A percentile compares a stretch with the other conserved stretches of the same genome.
Evolutionary conservation across 2,797 vertebrate species (phyloP).

Genomic region (Sorex maritimensis): DNA sequence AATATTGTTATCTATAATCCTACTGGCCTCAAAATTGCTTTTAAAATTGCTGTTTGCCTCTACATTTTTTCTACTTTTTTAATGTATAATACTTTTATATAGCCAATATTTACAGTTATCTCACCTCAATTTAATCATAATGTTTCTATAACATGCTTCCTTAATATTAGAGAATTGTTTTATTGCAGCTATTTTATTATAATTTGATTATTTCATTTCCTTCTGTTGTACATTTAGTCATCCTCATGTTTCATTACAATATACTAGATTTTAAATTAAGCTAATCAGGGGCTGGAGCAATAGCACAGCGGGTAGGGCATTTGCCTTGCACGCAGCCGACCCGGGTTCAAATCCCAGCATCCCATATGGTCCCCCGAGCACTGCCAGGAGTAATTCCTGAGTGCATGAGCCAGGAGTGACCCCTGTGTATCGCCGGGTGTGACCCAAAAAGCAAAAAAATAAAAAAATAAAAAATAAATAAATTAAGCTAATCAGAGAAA

Average conservation of each 20-base stretch:
- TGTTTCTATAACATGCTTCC: not conserved
- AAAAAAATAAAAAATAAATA: too few species aligned
- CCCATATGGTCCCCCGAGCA: too few species aligned
- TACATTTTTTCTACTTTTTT: not conserved
- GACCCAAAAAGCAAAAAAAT: too few species aligned
- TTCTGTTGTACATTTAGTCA: not conserved
- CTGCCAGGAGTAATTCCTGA: too few species aligned
- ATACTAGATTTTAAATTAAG: not conserved
- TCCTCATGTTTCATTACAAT: not conserved
- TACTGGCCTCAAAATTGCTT: not conserved
- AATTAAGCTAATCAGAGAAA: too few species aligned
- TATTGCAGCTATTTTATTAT: too few species aligned
- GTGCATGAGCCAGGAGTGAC: too few species aligned
- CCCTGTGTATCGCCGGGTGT: too few species aligned
- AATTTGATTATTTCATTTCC: not conserved
- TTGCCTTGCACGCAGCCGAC: too few species aligned
- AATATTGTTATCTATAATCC: not conserved
- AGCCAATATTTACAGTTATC: not conserved
- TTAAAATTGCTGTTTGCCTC: slow-evolving; percentile 6
- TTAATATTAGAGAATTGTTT: not conserved
- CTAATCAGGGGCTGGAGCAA: not conserved
- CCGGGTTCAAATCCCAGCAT: too few species aligned
- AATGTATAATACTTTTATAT: not conserved
- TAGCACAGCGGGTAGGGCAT: too few species aligned
- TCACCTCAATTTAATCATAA: not conserved